Percentiles rank a stretch among this genome's conserved stretches.
Conservation (phyloP, 2,797 vertebrate genomes). For the Carapus acus region DNA sequence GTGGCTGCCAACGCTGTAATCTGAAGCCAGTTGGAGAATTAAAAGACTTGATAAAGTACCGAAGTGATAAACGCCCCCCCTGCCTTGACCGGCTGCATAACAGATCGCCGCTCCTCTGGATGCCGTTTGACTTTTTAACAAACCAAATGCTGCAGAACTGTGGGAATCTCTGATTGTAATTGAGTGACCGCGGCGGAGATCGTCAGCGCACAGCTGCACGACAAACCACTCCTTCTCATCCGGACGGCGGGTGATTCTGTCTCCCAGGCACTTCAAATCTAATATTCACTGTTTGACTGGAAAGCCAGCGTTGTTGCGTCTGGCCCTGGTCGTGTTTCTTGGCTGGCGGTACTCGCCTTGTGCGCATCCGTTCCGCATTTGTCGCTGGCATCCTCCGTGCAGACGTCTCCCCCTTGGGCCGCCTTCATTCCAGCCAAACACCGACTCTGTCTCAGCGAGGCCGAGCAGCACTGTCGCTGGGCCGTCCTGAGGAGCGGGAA, state of each 20-base stretch:
- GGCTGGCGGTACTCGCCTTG: conserved; percentile 73
- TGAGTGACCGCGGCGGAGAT: conserved; percentile 9
- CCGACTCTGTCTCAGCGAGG: conserved; percentile 76
- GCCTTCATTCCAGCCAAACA: conserved; percentile 81
- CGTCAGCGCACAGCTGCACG: not conserved
- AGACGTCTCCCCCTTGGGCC: conserved; percentile 76
- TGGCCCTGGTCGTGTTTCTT: conserved; percentile 20
- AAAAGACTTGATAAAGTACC: conserved; percentile 27
- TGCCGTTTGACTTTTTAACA: conserved; percentile 26
- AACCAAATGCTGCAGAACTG: conserved; percentile 12
- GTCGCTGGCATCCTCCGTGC: conserved; percentile 65
- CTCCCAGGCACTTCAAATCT: conserved; percentile 17
- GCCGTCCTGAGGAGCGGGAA: conserved; percentile 74
- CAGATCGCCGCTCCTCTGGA: conserved; percentile 10
- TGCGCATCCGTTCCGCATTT: conserved; percentile 75
- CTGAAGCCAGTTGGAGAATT: conserved; percentile 42
- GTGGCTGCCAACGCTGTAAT: conserved; percentile 24
- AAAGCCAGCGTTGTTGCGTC: conserved; percentile 29
- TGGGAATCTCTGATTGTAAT: conserved; percentile 33
- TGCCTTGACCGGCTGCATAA: conserved; percentile 3
- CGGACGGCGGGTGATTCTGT: conserved; percentile 12
- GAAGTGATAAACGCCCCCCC: conserved; percentile 22
- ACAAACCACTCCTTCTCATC: no score
- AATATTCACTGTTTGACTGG: conserved; percentile 20
- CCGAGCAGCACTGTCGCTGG: conserved; percentile 84